Evolutionary conservation across 2,113 vertebrate genomes (phyloP).

Genomic region (Oncorhynchus tshawytscha): DNA sequence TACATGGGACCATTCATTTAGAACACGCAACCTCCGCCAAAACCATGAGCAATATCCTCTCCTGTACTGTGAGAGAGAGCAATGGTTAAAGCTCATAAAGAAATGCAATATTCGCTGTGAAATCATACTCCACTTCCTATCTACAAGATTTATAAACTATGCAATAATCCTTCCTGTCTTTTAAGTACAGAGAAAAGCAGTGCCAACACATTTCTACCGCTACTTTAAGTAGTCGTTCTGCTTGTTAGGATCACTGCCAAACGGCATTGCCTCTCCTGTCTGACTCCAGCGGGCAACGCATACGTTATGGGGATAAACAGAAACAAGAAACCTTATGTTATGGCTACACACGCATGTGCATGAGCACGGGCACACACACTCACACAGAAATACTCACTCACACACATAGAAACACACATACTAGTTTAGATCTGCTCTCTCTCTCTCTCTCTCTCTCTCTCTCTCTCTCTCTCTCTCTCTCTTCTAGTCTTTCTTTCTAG

Average conservation of each 20-base stretch:
- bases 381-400: not conserved
- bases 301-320: conserved; percentile 45
- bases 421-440: not conserved
- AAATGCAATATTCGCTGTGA: too few relatives aligned
- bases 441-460: not conserved
- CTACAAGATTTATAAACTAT: conserved; percentile 26
- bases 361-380: too few relatives aligned
- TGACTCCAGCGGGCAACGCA: conserved; percentile 36
- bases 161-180: conserved; percentile 31
- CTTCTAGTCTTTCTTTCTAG: conserved; percentile 38
- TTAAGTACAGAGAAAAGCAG: conserved; percentile 39
- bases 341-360: not conserved
- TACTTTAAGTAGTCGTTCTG: conserved; percentile 36
- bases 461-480: conserved; percentile 22
- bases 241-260: conserved; percentile 34
- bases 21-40: too few relatives aligned
- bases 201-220: conserved; percentile 26
- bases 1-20: too few relatives aligned
- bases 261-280: conserved; percentile 30
- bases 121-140: conserved; percentile 28
- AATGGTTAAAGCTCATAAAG: too few relatives aligned
- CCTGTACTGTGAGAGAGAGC: too few relatives aligned
- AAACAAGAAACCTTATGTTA: conserved; percentile 38
- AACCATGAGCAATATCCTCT: too few relatives aligned
- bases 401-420: not conserved